Evolutionary conservation across 2,797 vertebrate genomes (phyloP), one percentile per base, ranked within the genome.

Genomic region (Schizopygopsis malacanthus): DNA sequence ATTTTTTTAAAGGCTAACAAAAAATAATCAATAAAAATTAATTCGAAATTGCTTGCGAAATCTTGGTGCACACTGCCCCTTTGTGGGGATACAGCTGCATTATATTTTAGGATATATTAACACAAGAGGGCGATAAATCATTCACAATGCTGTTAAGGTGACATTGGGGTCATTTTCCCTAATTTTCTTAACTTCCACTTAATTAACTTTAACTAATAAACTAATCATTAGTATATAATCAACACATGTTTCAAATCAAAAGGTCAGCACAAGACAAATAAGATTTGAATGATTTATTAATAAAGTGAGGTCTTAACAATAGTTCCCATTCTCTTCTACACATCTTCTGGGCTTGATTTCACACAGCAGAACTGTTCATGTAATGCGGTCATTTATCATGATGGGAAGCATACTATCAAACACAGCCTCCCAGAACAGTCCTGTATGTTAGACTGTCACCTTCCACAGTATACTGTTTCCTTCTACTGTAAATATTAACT

Each of bases 261-360:
- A 33, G 28, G 37, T 41, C 69, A n/a, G 54, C 41, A 72, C 78
- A 73, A 63, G 37, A 70, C 75, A 75, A 56, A 70, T 80, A 50
- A 41, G 76, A 85, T 91, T 86, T 87, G 59, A 88, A 89, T 89
- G 85, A 87, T 91, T 91, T 91, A 92, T 91, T 90, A 92, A 88
- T 90, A 89, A 91, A 89, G 85, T 90, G 88, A 90, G 85, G 85
- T 88, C 63, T 88, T 89, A 90, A 91, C 87, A 89, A 86, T 82
- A 71, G 41, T 85, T 88, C 81, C 78, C 84, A 18, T 84, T 87
- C 52, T 81, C 69, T 59, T 87, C 41, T 63, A 86, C 87, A 87
- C 77, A 83, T 69, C 63, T 63, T 65, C 45, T 45, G 71, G 39
- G 75, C 25, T 37, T 73, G 71, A 81, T 77, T 45, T 86, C 69